A percentile compares a stretch with the other conserved stretches of the same genome.
phyloP scores from a whole-genome alignment of 92 coral and sea anemone species.

The Siderastrea radians region DNA sequence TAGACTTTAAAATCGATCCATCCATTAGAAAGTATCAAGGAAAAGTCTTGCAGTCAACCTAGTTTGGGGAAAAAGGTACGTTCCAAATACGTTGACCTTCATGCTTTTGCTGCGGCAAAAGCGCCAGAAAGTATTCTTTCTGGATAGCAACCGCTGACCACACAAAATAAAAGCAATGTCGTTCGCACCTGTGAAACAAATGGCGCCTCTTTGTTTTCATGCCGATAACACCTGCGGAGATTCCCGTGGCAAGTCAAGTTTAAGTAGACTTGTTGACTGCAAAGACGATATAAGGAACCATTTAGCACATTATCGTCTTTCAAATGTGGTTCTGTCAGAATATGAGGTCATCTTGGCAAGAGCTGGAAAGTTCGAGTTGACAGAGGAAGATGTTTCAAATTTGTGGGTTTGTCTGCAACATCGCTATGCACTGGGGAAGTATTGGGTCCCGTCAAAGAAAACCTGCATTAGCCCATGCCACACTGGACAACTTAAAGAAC shows the following conservation, averaged over 20 bases:
- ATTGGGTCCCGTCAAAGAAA: slow-evolving; percentile 1
- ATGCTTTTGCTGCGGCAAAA: no score
- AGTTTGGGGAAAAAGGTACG: no score
- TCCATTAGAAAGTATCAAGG: no score
- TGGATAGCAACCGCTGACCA: not conserved
- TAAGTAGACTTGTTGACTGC: not conserved
- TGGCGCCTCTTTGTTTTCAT: not conserved
- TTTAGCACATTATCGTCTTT: not conserved
- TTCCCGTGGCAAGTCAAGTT: not conserved
- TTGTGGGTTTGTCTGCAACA: not conserved
- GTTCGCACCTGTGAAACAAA: not conserved
- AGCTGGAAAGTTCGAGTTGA: not conserved
- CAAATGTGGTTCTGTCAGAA: not conserved
- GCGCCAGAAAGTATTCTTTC: no score
- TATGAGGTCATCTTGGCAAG: not conserved
- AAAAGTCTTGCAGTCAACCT: no score
- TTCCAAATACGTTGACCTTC: no score
- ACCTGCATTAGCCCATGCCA: not conserved
- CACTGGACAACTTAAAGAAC: not conserved
- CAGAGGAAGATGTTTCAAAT: slow-evolving; percentile 5
- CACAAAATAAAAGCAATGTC: not conserved
- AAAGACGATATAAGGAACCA: not conserved
- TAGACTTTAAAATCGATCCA: no score
- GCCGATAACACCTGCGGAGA: not conserved
- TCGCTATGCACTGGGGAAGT: slow-evolving; percentile 1